These are phyloP conservation scores for Lepetodrilus schrolli DNA, from an alignment of 2,888 invertebrate genomes.

Conservation along the genomic window DNA sequence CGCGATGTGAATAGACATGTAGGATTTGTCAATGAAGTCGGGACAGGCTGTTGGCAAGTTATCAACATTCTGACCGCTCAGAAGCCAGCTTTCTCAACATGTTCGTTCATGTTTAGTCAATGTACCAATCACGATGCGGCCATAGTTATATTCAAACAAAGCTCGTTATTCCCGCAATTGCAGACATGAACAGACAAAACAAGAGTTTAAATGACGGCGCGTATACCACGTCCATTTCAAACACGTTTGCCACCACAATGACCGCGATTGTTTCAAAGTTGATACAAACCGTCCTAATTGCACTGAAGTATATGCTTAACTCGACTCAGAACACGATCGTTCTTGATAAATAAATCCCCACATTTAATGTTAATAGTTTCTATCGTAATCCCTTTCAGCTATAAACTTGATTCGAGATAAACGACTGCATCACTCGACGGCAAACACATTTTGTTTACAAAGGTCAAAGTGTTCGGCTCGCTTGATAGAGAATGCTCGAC, in stretches of 20 bases:
- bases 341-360: too few relatives aligned
- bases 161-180: neutral
- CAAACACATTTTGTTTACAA: constrained; percentile 12
- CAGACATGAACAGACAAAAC: constrained; percentile 23
- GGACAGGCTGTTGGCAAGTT: constrained; percentile 5
- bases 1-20: constrained; percentile 22
- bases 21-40: constrained; percentile 13
- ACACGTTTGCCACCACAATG: neutral
- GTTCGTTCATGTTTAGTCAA: neutral
- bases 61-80: constrained; percentile 9
- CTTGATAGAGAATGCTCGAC: neutral
- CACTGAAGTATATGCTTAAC: too few relatives aligned
- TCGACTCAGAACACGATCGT: too few relatives aligned
- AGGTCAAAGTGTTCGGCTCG: neutral
- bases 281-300: too few relatives aligned
- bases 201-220: constrained; percentile 11
- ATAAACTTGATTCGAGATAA: too few relatives aligned
- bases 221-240: neutral
- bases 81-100: neutral
- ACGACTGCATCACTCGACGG: too few relatives aligned
- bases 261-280: too few relatives aligned
- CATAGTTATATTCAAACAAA: constrained; percentile 7
- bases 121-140: neutral
- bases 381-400: too few relatives aligned
- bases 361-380: too few relatives aligned